Conservation (phyloP, 2,888 invertebrate species). For the Callyntrura guangdongensis region DNA sequence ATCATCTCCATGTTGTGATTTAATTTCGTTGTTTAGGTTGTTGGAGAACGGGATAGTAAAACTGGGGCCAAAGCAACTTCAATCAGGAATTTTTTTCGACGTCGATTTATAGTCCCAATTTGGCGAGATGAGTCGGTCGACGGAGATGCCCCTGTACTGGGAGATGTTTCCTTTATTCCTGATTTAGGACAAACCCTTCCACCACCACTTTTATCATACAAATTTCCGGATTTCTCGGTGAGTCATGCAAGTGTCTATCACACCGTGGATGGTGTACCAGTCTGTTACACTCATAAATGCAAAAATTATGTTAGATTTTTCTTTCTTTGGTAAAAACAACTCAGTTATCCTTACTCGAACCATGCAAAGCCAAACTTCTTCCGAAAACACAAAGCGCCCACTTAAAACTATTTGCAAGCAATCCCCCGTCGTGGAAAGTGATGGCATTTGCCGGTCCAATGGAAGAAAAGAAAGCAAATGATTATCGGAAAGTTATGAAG, state of each 20-base stretch:
- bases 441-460: slow-evolving; percentile 97
- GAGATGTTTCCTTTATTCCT: slow-evolving; percentile 92
- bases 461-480: slow-evolving; percentile 90
- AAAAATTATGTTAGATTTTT: background rate
- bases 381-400: slow-evolving; percentile 23
- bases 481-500: slow-evolving; percentile 86
- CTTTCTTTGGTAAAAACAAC: background rate
- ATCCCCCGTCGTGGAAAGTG: slow-evolving; percentile 85
- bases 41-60: slow-evolving; percentile 89
- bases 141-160: slow-evolving; percentile 88
- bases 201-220: slow-evolving; percentile 24
- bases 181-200: slow-evolving; percentile 75
- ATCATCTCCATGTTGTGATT: too few relatives aligned
- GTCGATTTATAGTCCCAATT: slow-evolving; percentile 95
- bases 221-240: slow-evolving; percentile 77
- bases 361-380: slow-evolving; percentile 33
- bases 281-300: too few relatives aligned
- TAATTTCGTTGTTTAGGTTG: slow-evolving; percentile 88
- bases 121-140: slow-evolving; percentile 88
- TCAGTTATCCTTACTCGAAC: slow-evolving; percentile 62
- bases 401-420: slow-evolving; percentile 60
- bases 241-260: slow-evolving; percentile 22
- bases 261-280: too few relatives aligned
- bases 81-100: slow-evolving; percentile 90
- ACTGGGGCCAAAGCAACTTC: slow-evolving; percentile 50